Evolutionary conservation across 2,797 vertebrate genomes (phyloP).

Genomic region (Poeciliopsis infans): DNA sequence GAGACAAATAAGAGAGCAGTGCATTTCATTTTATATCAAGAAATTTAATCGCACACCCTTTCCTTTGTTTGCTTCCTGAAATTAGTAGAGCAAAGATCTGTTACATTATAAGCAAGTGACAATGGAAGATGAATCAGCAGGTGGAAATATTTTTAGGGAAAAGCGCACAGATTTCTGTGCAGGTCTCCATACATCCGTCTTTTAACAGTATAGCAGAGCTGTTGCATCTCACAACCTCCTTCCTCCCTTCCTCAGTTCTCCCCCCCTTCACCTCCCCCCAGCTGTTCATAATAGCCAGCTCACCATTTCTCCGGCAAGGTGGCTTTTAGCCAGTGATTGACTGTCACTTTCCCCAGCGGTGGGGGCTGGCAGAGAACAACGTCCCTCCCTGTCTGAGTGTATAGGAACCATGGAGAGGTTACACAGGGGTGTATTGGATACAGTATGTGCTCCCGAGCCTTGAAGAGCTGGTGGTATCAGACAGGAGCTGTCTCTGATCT

Average conservation of each 20-base stretch:
- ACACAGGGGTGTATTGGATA: slow-evolving; percentile 58
- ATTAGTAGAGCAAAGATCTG: neutral
- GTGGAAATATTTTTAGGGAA: neutral
- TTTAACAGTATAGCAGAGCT: slow-evolving; percentile 32
- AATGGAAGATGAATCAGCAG: no score
- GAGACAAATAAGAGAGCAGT: neutral
- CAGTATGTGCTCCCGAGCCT: slow-evolving; percentile 64
- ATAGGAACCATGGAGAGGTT: slow-evolving; percentile 73
- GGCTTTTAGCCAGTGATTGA: slow-evolving; percentile 72
- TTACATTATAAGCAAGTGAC: neutral
- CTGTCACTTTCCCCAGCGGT: slow-evolving; percentile 65
- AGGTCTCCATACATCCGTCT: slow-evolving; percentile 19
- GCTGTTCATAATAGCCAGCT: slow-evolving; percentile 61
- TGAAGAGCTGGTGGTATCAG: slow-evolving; percentile 56
- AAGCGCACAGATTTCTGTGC: neutral
- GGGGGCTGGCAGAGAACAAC: neutral
- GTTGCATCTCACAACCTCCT: slow-evolving; percentile 24
- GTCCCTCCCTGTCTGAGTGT: slow-evolving; percentile 64
- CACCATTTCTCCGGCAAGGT: slow-evolving; percentile 49
- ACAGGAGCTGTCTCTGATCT: slow-evolving; percentile 69
- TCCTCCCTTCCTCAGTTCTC: slow-evolving; percentile 43
- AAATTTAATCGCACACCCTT: neutral
- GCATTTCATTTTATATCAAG: neutral
- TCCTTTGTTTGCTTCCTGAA: neutral
- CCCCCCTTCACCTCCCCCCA: slow-evolving; percentile 16